Evolutionary conservation across 2,888 invertebrate species (phyloP), one percentile per base, ranked within the genome.

Genomic region (Rhingia campestris): DNA sequence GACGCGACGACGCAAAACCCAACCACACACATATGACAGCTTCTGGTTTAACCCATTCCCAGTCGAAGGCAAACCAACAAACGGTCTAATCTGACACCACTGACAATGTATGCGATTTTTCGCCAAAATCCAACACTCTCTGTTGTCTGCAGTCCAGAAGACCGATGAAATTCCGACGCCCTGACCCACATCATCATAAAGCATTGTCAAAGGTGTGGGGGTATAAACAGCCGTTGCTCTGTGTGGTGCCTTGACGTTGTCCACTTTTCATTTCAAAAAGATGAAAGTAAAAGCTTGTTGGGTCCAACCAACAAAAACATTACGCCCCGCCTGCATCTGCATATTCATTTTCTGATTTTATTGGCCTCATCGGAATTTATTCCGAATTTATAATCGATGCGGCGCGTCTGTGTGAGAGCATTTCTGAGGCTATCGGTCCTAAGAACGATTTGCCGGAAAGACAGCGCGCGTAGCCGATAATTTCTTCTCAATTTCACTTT

Each of bases 191-290:
- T 45, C 14, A 22, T 22, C 32, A 35, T 53, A 54, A 54, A 47
- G n/a, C 47, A 33, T 56, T 30, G 12, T 10, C 49, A 14, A 35
- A 54, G 67, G 54, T 12, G 53, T 9, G 39, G 32, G 9, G n/a
- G 22, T 33, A 53, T 53, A 56, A 51, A 22, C 22, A 22, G 22
- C 1, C 22, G 22, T 22, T 22, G 22, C 22, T 22, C 22, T 22
- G 22, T 22, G 22, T 22, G 22, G 22, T 22, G 22, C 22, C 22
- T 22, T 22, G 22, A 22, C 70, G 33, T 59, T 61, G 63, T 73
- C 61, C 73, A 82, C 82, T 82, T 82, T 82, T 82, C 77, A 82
- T 82, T 82, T 82, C 77, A 64, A 41, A 77, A 67, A 69, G 77
- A 82, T 79, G 82, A 82, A 82, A 82, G 82, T 82, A 73, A 82